Conservation (phyloP, 2,113 vertebrate genomes). For the Poeciliopsis retropinna region DNA sequence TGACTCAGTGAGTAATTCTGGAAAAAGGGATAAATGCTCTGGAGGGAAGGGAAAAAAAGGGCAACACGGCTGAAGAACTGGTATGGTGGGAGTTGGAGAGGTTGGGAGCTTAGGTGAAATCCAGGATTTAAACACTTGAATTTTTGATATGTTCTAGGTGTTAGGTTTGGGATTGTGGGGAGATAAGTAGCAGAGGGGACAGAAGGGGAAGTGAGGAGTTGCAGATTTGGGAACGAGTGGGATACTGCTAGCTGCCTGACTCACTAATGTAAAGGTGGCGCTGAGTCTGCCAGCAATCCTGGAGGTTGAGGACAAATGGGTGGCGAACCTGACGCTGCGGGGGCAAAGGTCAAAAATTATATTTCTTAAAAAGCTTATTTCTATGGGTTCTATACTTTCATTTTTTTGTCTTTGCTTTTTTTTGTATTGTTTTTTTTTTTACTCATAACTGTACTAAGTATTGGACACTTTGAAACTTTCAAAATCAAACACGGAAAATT, state of each 20-base stretch:
- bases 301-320: conserved; percentile 91
- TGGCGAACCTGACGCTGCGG: conserved; percentile 91
- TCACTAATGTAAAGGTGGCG: conserved; percentile 96
- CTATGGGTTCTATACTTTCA: neutral
- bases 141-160: neutral
- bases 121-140: too few relatives aligned
- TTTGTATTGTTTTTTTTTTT: neutral
- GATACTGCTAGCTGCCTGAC: conserved; percentile 72
- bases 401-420: neutral
- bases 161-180: conserved; percentile 26
- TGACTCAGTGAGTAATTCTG: conserved; percentile 62
- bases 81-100: neutral
- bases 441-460: neutral
- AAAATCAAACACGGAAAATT: neutral
- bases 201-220: conserved; percentile 39
- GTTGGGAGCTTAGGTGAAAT: neutral
- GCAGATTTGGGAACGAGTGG: conserved; percentile 44
- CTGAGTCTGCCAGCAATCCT: conserved; percentile 97
- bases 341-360: conserved; percentile 75
- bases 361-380: conserved; percentile 43
- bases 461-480: neutral
- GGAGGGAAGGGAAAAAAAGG: conserved; percentile 16
- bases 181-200: conserved; percentile 20
- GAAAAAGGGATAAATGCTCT: conserved; percentile 46
- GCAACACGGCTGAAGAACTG: conserved; percentile 22